Conservation (phyloP, 2,888 invertebrate genomes). For the Falcaria lacertinaria region DNA sequence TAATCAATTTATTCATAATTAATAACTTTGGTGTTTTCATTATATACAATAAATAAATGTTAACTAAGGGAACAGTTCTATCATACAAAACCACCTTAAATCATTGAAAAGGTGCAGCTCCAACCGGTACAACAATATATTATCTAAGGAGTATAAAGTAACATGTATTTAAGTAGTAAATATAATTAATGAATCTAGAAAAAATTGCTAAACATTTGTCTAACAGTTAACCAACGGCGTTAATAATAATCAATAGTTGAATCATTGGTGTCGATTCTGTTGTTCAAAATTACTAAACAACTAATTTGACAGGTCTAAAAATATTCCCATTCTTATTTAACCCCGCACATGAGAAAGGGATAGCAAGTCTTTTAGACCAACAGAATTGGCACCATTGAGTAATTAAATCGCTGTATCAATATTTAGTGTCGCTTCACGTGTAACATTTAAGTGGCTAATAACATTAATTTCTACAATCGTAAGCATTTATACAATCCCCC, state of each 20-base stretch:
- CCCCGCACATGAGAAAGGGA: no score
- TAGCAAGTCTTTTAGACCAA: no score
- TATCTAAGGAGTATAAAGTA: slow-evolving; percentile 10
- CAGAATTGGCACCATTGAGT: slow-evolving; percentile 1
- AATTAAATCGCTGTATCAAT: slow-evolving; percentile 11
- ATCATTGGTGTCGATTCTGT: no score
- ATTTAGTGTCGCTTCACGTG: not conserved
- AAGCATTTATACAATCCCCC: not conserved
- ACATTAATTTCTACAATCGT: slow-evolving; percentile 15
- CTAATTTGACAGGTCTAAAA: no score
- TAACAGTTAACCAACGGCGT: slow-evolving; percentile 34
- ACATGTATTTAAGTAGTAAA: slow-evolving; percentile 26
- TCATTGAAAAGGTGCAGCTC: slow-evolving; percentile 37
- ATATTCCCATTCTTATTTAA: no score
- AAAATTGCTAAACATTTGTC: slow-evolving; percentile 48
- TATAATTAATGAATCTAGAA: slow-evolving; percentile 22
- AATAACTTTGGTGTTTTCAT: slow-evolving; percentile 78
- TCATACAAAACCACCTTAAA: slow-evolving; percentile 55
- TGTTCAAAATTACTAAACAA: no score
- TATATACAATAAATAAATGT: slow-evolving; percentile 74
- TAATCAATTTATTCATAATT: slow-evolving; percentile 74
- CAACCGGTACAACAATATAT: slow-evolving; percentile 20
- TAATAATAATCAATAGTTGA: slow-evolving; percentile 10
- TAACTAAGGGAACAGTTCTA: slow-evolving; percentile 57
- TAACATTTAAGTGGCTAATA: slow-evolving; percentile 5